Base-by-base conservation (phyloP, 2,888 invertebrate species). In the Aphrophora alni region DNA sequence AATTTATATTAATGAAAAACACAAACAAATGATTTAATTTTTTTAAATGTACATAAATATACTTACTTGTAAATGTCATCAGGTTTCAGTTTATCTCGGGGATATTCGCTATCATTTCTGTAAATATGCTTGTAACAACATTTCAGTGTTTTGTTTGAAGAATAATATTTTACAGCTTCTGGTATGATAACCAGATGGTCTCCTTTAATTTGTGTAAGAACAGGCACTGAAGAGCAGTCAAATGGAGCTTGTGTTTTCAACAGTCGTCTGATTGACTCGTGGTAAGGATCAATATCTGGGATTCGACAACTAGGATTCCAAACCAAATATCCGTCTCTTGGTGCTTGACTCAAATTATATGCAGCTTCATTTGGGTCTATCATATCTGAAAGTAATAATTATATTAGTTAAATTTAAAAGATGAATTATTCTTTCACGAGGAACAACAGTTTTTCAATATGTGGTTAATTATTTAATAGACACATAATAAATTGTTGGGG, bases 301-400 rank as follows among this genome's bases (percentile, higher is more conserved):
- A 93, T 93, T 85, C 90, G 90, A 85, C 93, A 94, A 85, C 90
- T 90, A 59, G 91, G 89, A 86, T 90, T 93, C 89, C 91, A 90
- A 2, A 92, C 90, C 80, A 92, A 86, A 84, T 89, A 91, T 4
- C 89, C 89, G 68, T 88, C 86, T 44, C 86, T 85, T 1, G 78
- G 78, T 3, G 74, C 68, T 1, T 79, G 73, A 14, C 38, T 74
- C 10, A 79, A n/a, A 25, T 74, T 79, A 2, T 79, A 68, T 5
- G 78, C 28, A 8, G 78, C 71, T 27, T 78, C 78, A 33, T 8
- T 33, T 5, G 33, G 33, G 33, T 44, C 44, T 4, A 44, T 17
- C 14, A 14, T 14, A 17, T 44, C 44, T 44, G 17, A 14, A 44
- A 44, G 10, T 33, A 4, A 33, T 33, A 33, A 33, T 33, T 33